A percentile compares a stretch with the other conserved stretches of the same genome.
These are phyloP conservation scores for Hozukius guyotensis DNA, from an alignment of 2,797 vertebrate species.

Conservation along the genomic window DNA sequence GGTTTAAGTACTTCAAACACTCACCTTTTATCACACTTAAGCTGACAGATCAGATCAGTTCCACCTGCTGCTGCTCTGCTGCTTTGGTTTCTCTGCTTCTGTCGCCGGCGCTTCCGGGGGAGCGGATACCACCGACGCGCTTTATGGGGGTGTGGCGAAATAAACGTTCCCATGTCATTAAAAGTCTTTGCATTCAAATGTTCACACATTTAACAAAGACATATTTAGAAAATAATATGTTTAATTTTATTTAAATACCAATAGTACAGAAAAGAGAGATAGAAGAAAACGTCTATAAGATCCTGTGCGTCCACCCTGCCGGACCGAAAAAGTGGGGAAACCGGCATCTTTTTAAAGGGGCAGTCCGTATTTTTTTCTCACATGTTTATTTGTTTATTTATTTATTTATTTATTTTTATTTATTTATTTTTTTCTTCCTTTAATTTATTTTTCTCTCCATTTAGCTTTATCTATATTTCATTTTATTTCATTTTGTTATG, in stretches of 20 bases:
- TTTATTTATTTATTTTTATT: too few relatives aligned
- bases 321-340: background rate
- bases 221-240: fast-evolving
- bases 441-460: too few relatives aligned
- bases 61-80: slow-evolving; percentile 36
- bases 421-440: too few relatives aligned
- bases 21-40: slow-evolving; percentile 15
- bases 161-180: background rate
- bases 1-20: background rate
- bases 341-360: slow-evolving; percentile 37
- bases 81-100: background rate
- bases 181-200: fast-evolving
- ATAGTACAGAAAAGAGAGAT: too few relatives aligned
- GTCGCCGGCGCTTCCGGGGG: slow-evolving; percentile 26
- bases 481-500: too few relatives aligned
- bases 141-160: background rate
- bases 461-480: too few relatives aligned
- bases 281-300: too few relatives aligned
- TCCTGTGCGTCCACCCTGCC: background rate
- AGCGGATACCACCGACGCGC: slow-evolving; percentile 19
- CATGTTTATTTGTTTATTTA: too few relatives aligned
- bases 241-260: fast-evolving
- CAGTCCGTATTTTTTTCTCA: background rate
- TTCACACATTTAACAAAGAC: fast-evolving
- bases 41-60: slow-evolving; percentile 10